Evolutionary conservation across 2,797 vertebrate species (phyloP).

Genomic region (Potorous gilbertii): DNA sequence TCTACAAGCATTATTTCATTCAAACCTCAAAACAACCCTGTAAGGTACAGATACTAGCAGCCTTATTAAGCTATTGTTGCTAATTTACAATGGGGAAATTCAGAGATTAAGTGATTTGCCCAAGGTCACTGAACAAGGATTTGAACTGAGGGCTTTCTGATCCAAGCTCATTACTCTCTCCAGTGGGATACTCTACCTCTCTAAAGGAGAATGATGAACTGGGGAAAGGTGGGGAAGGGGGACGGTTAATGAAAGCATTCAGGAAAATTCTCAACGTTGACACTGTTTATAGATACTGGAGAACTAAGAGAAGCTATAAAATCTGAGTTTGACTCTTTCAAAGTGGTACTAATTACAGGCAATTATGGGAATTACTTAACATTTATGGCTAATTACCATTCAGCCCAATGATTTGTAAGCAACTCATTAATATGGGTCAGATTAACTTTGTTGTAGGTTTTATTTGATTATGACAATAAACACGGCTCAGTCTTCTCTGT

Average conservation of each 20-base stretch:
- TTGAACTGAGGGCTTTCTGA: not conserved
- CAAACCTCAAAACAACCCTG: not conserved
- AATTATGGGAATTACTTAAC: conserved; percentile 6
- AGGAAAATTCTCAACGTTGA: not conserved
- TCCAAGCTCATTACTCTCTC: not conserved
- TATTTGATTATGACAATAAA: not conserved
- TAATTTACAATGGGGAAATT: not conserved
- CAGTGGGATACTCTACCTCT: not conserved
- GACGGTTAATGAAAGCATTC: not conserved
- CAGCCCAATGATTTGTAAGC: not conserved
- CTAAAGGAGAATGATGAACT: not conserved
- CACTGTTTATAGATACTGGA: not conserved
- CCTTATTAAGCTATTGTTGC: not conserved
- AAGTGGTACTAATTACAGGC: not conserved
- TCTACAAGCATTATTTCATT: not conserved
- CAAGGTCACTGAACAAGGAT: not conserved
- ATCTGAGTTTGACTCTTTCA: not conserved
- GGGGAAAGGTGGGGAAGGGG: not conserved
- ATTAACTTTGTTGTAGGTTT: not conserved
- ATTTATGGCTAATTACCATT: not conserved
- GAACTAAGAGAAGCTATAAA: not conserved
- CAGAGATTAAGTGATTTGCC: not conserved
- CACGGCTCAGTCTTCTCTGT: not conserved
- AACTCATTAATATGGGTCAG: not conserved
- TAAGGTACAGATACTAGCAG: not conserved